Evolutionary conservation across 2,888 invertebrate species (phyloP).

Genomic region (Rhagonycha fulva): DNA sequence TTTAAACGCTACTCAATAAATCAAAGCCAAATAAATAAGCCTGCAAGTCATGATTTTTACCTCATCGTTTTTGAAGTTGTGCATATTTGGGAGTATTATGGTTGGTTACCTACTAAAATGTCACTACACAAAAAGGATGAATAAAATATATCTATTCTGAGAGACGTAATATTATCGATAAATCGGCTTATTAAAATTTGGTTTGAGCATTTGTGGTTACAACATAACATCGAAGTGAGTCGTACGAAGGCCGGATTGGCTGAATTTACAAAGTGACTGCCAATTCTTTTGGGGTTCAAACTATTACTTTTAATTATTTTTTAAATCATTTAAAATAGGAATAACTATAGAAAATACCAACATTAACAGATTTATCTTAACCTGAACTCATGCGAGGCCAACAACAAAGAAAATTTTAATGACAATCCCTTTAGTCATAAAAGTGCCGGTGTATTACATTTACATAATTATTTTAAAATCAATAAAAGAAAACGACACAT

Average conservation of each 20-base stretch:
- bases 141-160: not conserved
- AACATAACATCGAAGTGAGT: too few species aligned
- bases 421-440: not conserved
- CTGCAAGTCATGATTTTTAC: not conserved
- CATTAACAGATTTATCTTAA: not conserved
- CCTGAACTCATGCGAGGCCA: not conserved
- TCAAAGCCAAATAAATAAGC: not conserved
- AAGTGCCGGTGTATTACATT: constrained; percentile 12
- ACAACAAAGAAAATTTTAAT: not conserved
- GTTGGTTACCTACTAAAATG: not conserved
- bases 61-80: not conserved
- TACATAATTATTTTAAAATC: constrained; percentile 19
- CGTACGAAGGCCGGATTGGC: not conserved
- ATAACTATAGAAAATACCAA: not conserved
- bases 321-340: not conserved
- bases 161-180: not conserved
- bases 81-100: not conserved
- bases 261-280: not conserved
- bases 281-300: not conserved
- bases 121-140: not conserved
- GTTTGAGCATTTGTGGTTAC: not conserved
- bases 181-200: not conserved
- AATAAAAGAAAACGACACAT: constrained; percentile 13
- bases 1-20: not conserved
- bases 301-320: not conserved